phyloP scores from a whole-genome alignment of 2,797 vertebrate genomes.

The Momotus momota region DNA sequence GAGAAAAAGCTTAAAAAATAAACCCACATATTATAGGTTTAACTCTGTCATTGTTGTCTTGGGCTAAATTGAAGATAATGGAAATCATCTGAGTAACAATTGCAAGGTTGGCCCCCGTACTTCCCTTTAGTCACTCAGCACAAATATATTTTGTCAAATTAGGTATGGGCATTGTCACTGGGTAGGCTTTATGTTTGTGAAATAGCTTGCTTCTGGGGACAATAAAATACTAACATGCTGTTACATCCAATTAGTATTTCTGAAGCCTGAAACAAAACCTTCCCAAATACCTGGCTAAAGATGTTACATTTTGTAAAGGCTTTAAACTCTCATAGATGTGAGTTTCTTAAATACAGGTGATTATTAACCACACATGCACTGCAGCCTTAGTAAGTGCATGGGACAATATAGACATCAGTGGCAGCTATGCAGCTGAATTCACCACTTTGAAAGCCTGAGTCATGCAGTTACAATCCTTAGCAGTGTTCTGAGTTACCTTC shows the following conservation, averaged over 20 bases:
- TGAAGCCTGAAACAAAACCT: constrained; percentile 27
- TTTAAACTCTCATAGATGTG: neutral
- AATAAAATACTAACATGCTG: constrained; percentile 37
- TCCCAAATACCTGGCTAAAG: neutral
- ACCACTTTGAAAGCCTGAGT: constrained; percentile 47
- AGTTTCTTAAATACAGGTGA: constrained; percentile 21
- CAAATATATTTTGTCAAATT: constrained; percentile 39
- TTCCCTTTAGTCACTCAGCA: constrained; percentile 15
- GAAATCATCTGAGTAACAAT: constrained; percentile 14
- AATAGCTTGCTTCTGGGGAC: constrained; percentile 56
- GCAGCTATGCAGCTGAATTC: constrained; percentile 52
- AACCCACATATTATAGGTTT: neutral
- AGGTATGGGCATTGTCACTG: constrained; percentile 1
- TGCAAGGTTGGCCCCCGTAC: neutral
- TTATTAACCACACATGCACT: neutral
- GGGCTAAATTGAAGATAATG: neutral
- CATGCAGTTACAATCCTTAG: constrained; percentile 39
- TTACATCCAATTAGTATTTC: constrained; percentile 43
- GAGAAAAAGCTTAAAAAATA: neutral
- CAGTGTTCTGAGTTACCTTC: constrained; percentile 5
- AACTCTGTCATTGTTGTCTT: neutral
- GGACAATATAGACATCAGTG: neutral
- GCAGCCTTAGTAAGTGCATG: neutral
- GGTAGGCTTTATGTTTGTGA: constrained; percentile 39
- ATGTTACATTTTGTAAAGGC: neutral